Conservation (phyloP, 2,113 vertebrate species). For the Sceloporus undulatus region DNA sequence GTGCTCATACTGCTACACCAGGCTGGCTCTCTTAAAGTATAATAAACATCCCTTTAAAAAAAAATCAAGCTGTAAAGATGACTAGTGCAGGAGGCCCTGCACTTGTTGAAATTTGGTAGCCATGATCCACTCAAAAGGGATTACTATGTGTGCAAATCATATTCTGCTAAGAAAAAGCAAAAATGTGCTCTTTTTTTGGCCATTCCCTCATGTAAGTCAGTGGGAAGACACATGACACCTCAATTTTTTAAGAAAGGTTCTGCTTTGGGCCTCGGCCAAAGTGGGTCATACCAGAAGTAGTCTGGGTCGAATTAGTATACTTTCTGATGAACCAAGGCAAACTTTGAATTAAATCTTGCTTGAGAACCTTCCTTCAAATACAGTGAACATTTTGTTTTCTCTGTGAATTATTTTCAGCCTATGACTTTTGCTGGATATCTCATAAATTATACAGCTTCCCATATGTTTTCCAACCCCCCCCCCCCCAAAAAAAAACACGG, state of each 20-base stretch:
- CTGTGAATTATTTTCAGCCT: not conserved
- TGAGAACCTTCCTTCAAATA: not conserved
- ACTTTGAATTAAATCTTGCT: not conserved
- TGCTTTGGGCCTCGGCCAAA: not conserved
- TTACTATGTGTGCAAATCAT: not conserved
- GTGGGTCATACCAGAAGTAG: not conserved
- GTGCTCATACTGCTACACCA: too few relatives aligned
- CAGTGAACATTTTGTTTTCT: not conserved
- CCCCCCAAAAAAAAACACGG: not conserved
- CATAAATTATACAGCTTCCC: not conserved
- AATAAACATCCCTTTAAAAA: too few relatives aligned
- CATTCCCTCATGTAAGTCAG: not conserved
- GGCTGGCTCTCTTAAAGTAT: too few relatives aligned
- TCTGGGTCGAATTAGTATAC: not conserved
- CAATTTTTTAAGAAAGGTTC: not conserved
- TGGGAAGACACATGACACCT: not conserved
- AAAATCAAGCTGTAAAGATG: not conserved
- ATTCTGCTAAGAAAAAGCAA: not conserved
- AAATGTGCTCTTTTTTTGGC: not conserved
- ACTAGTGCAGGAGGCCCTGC: not conserved
- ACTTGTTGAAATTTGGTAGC: not conserved
- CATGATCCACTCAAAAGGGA: not conserved
- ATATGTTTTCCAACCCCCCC: not conserved
- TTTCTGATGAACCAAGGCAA: not conserved
- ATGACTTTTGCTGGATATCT: not conserved